These are phyloP conservation scores for Caracal caracal DNA, from an alignment of 2,113 vertebrate genomes.

Conservation along the genomic window DNA sequence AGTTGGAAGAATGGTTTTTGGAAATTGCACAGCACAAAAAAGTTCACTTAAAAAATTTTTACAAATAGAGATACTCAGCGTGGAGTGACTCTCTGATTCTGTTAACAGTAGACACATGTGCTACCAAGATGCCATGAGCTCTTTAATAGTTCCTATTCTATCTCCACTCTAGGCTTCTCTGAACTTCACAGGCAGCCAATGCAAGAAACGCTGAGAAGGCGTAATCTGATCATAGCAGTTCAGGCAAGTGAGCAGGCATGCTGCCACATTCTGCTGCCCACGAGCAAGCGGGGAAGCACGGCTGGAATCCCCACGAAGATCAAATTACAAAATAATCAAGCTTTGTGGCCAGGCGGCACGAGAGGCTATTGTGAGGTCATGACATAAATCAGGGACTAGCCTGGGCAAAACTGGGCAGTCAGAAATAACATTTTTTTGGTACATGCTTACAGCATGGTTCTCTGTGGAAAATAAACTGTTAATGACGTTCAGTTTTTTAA, in stretches of 20 bases:
- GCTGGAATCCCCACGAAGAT: slow-evolving; percentile 69
- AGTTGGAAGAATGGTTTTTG: slow-evolving; percentile 12
- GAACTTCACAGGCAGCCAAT: slow-evolving; percentile 60
- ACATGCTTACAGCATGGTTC: not conserved
- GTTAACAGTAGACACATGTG: not conserved
- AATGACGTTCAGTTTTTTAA: slow-evolving; percentile 47
- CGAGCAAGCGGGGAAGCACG: slow-evolving; percentile 33
- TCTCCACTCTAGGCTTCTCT: slow-evolving; percentile 59
- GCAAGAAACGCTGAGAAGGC: slow-evolving; percentile 73
- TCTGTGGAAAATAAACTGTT: slow-evolving; percentile 64
- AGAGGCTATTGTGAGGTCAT: slow-evolving; percentile 65
- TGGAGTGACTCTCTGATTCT: slow-evolving; percentile 27
- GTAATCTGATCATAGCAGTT: slow-evolving; percentile 56
- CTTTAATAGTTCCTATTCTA: not conserved
- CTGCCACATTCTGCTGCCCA: slow-evolving; percentile 65
- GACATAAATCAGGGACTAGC: slow-evolving; percentile 58
- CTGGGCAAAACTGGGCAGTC: slow-evolving; percentile 30
- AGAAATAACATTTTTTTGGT: slow-evolving; percentile 51
- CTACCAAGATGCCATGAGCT: not conserved
- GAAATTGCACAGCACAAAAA: not conserved
- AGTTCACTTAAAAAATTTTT: not conserved
- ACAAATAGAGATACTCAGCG: not conserved
- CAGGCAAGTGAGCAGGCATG: slow-evolving; percentile 64
- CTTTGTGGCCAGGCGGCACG: slow-evolving; percentile 49
- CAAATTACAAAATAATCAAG: slow-evolving; percentile 70